Evolutionary conservation across 1,140 invertebrate species (phyloP).

Genomic region (Polypedilum pembai): DNA sequence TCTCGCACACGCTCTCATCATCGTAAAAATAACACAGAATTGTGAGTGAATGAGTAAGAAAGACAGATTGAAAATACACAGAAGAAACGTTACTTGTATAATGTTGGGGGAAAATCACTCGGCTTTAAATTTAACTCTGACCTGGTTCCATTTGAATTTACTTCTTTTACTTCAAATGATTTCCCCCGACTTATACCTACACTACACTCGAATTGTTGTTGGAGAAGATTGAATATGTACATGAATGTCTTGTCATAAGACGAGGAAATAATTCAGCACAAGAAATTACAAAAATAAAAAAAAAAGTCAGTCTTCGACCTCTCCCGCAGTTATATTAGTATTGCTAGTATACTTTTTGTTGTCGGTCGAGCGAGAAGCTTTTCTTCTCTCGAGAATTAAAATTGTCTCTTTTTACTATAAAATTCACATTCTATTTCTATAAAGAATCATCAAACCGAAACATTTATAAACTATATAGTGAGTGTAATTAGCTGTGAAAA

Average conservation of each 20-base stretch:
- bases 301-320: not conserved
- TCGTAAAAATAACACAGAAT: not conserved
- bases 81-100: not conserved
- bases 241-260: no score
- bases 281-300: not conserved
- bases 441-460: not conserved
- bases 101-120: no score
- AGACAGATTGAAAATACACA: constrained; percentile 7
- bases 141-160: no score
- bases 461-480: not conserved
- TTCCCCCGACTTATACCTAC: no score
- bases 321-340: not conserved
- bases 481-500: constrained; percentile 28
- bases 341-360: not conserved
- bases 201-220: no score
- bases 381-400: not conserved
- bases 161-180: no score
- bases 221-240: no score
- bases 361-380: not conserved
- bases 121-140: no score
- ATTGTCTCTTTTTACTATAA: not conserved
- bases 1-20: not conserved
- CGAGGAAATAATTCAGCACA: not conserved
- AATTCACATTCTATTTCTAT: no score
- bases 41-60: not conserved